These are phyloP conservation scores for Idaea aversata DNA, from an alignment of 2,888 invertebrate species.

Conservation along the genomic window DNA sequence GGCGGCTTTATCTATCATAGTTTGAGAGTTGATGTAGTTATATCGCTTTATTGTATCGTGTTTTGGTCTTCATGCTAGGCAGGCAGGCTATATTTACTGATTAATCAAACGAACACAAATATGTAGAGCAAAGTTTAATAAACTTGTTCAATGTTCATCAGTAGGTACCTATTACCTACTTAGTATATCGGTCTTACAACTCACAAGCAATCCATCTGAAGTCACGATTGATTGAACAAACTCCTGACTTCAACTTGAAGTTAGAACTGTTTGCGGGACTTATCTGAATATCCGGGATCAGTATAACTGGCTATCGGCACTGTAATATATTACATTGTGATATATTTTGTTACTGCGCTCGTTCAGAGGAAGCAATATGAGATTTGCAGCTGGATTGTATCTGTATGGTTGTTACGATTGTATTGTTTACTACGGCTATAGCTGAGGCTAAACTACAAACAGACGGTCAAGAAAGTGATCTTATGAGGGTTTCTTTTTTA, in stretches of 20 bases:
- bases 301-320: neutral
- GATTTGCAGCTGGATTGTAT: neutral
- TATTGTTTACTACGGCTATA: no score
- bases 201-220: constrained; percentile 13
- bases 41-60: no score
- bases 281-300: constrained; percentile 38
- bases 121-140: constrained; percentile 6
- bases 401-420: neutral
- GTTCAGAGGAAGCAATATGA: neutral
- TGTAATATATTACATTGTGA: neutral
- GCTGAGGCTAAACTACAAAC: no score
- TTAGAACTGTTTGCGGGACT: constrained; percentile 46
- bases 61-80: no score
- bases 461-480: no score
- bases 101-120: no score
- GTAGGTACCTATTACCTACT: constrained; percentile 1
- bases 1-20: no score
- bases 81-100: no score
- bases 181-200: neutral
- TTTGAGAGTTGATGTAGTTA: no score
- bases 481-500: no score
- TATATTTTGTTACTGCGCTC: neutral
- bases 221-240: constrained; percentile 55
- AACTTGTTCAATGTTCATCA: constrained; percentile 1
- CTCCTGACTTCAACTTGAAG: constrained; percentile 42